Evolutionary conservation across 2,797 vertebrate genomes (phyloP), one percentile per base, ranked within the genome.

Genomic region (Channallabes apus): DNA sequence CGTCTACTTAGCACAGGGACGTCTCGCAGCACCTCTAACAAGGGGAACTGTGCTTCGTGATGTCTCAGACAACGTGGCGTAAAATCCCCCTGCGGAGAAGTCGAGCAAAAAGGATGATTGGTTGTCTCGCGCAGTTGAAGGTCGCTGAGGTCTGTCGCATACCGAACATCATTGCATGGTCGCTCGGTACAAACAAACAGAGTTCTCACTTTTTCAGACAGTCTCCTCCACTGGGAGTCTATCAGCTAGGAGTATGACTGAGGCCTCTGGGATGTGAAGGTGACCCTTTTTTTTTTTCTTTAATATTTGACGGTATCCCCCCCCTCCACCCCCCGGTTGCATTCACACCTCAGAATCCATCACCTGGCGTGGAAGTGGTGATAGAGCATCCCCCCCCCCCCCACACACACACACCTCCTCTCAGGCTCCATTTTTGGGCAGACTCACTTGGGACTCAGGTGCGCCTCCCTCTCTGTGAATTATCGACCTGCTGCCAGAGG

Each of bases 331-430:
- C 62, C 88, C 82, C 82, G 90, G 89, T 91, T 93, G 91, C 91
- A 93, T 92, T 93, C 92, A 90, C 92, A 88, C 91, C 93, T 92
- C 89, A 90, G 93, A 94, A 96, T 96, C 94, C 94, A 95, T 95
- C 95, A 95, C 94, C 91, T 92, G 93, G 93, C 91, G 91, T 92
- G 90, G 83, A 89, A 90, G 88, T 91, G 93, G 91, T 94, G 94
- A 95, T 94, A 89, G 92, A 92, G 12, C 65, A 51, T 24, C 46
- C 41, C 41, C 14, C 24, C 84, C 62, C 80, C 35, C 27, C 41
- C 41, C 14, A 9, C 83, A 46, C 80, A 24, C n/a, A n/a, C n/a
- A n/a, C n/a, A n/a, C n/a, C n/a, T 29, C 15, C 59, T 64, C 78
- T 65, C 88, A 11, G 22, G 41, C 88, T 88, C 90, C 91, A 91